Conservation (phyloP, 2,113 vertebrate species). For the Bufo gargarizans region DNA sequence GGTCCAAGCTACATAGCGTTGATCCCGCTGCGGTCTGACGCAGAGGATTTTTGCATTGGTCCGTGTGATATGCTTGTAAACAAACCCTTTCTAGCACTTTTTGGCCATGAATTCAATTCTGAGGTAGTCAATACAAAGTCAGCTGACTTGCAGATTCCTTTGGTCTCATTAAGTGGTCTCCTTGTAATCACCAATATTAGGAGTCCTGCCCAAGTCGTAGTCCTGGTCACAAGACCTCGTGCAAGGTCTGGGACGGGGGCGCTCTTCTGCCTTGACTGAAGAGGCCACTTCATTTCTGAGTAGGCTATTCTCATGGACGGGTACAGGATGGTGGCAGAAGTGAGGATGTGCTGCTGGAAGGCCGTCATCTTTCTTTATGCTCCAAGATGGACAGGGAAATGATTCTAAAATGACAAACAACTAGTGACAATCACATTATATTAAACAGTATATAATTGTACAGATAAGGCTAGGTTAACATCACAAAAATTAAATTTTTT, state of each 20-base stretch:
- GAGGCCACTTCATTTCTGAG: not conserved
- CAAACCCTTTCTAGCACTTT: conserved; percentile 62
- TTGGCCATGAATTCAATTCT: conserved; percentile 71
- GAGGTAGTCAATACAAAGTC: conserved; percentile 77
- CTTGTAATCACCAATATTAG: conserved; percentile 62
- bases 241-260: conserved; percentile 57
- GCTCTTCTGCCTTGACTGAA: conserved; percentile 29
- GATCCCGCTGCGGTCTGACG: not conserved
- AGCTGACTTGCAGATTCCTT: conserved; percentile 13
- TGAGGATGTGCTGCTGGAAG: conserved; percentile 43
- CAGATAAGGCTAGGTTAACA: too few relatives aligned
- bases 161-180: conserved; percentile 69
- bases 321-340: conserved; percentile 65
- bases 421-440: not conserved
- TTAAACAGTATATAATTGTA: not conserved
- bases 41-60: not conserved
- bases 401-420: conserved; percentile 6
- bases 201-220: conserved; percentile 71
- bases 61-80: conserved; percentile 58
- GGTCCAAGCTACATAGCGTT: conserved; percentile 4
- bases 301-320: conserved; percentile 58
- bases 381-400: conserved; percentile 70
- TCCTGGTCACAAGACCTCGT: conserved; percentile 61
- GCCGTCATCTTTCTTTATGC: conserved; percentile 64
- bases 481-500: too few relatives aligned